Conservation (phyloP, 1,140 invertebrate genomes). For the Drosophila subpulchrella region DNA sequence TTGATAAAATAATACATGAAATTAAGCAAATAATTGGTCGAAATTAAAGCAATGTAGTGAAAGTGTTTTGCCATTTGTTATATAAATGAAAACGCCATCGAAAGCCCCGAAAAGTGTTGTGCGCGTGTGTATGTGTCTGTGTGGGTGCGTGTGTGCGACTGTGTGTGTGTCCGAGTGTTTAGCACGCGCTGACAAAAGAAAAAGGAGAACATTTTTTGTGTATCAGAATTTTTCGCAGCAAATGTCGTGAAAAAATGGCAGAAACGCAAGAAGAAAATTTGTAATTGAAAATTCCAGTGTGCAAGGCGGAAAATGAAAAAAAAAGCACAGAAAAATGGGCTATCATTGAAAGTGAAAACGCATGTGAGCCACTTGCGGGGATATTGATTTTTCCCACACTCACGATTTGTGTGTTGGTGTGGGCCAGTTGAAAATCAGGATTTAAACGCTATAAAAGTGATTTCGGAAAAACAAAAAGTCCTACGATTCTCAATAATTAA, state of each 20-base stretch:
- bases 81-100: conserved; percentile 63
- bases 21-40: conserved; percentile 12
- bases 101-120: conserved; percentile 67
- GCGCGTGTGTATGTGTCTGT: conserved; percentile 47
- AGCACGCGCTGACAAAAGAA: conserved; percentile 56
- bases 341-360: conserved; percentile 73
- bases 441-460: conserved; percentile 1
- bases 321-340: conserved; percentile 23
- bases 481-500: conserved; percentile 2
- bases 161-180: conserved; percentile 31
- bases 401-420: conserved; percentile 45
- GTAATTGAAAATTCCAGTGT: conserved; percentile 38
- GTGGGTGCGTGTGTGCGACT: conserved; percentile 20
- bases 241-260: conserved; percentile 31
- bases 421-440: conserved; percentile 23
- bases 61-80: conserved; percentile 48
- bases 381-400: conserved; percentile 75
- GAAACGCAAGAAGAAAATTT: conserved; percentile 14
- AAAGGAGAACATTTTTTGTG: conserved; percentile 73
- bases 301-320: conserved; percentile 15
- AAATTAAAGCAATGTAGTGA: conserved; percentile 8
- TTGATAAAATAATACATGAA: conserved; percentile 13
- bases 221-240: conserved; percentile 62
- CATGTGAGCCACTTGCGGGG: conserved; percentile 57
- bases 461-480: not conserved